Conservation (phyloP, 1,140 invertebrate species). For the Lysiphlebus fabarum region DNA sequence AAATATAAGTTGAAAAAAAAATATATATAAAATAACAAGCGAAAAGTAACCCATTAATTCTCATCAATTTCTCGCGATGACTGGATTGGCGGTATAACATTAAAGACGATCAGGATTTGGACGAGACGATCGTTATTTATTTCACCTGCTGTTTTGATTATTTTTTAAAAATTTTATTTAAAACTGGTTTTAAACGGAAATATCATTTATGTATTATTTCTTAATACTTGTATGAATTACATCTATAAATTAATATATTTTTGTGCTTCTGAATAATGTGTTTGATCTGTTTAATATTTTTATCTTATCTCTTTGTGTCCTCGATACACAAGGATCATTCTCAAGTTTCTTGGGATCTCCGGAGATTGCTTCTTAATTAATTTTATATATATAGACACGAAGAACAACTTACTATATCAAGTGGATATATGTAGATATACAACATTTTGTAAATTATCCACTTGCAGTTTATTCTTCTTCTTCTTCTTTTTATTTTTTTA, state of each 20-base stretch:
- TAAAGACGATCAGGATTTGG: slow-evolving; percentile 14
- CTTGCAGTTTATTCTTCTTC: too few species aligned
- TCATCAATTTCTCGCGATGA: too few species aligned
- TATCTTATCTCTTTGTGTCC: slow-evolving; percentile 2
- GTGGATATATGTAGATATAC: background rate
- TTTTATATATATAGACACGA: slow-evolving; percentile 1
- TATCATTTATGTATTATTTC: slow-evolving; percentile 8
- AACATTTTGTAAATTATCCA: background rate
- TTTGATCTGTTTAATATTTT: slow-evolving; percentile 1
- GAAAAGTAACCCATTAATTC: too few species aligned
- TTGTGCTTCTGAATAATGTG: background rate
- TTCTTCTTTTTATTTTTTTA: too few species aligned
- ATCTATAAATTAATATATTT: background rate
- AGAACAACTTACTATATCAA: background rate
- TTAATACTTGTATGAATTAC: too few species aligned
- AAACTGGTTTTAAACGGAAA: slow-evolving; percentile 16
- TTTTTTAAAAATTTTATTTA: background rate
- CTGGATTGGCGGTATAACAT: background rate
- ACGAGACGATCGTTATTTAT: slow-evolving; percentile 19
- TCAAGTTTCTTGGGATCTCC: slow-evolving; percentile 5
- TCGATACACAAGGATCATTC: slow-evolving; percentile 1
- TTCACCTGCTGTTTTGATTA: slow-evolving; percentile 9
- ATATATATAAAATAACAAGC: too few species aligned
- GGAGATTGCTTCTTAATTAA: slow-evolving; percentile 21
- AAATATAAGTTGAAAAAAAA: too few species aligned